Percentiles rank a stretch among this genome's conserved stretches.
These are phyloP conservation scores for Tetranychus truncatus DNA, from an alignment of 2,888 invertebrate genomes.

Conservation along the genomic window DNA sequence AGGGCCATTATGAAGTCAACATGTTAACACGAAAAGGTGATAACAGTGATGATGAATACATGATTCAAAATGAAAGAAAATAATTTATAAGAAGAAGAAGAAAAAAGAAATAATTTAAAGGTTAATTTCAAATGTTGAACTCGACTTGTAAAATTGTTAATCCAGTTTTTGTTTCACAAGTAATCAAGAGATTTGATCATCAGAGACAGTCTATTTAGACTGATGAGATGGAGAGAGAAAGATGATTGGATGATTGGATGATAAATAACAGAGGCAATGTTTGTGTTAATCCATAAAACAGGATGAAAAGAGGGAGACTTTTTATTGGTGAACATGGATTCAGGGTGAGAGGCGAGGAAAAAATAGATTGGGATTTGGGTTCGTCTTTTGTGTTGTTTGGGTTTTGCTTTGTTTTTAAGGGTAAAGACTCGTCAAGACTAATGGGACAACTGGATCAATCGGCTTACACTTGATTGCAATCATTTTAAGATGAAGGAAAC, in stretches of 20 bases:
- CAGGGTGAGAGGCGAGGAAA: not conserved
- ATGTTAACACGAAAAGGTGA: not conserved
- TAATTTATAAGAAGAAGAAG: not conserved
- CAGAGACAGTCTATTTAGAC: too few relatives aligned
- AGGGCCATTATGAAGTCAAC: not conserved
- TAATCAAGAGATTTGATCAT: too few relatives aligned
- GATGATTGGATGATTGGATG: too few relatives aligned
- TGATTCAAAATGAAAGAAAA: not conserved
- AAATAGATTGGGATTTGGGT: too few relatives aligned
- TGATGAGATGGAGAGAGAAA: too few relatives aligned
- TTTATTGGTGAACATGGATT: not conserved
- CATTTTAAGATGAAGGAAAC: not conserved
- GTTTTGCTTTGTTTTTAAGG: not conserved
- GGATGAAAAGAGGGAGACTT: too few relatives aligned
- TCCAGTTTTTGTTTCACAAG: too few relatives aligned
- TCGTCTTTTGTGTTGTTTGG: too few relatives aligned
- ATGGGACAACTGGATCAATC: not conserved
- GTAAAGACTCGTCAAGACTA: not conserved
- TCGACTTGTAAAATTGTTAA: too few relatives aligned
- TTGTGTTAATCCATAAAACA: too few relatives aligned
- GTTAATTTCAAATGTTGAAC: not conserved
- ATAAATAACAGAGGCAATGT: too few relatives aligned
- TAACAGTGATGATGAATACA: not conserved
- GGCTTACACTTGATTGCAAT: not conserved
- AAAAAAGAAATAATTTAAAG: not conserved